Conservation (phyloP, 2,888 invertebrate genomes). For the Microplitis deprimator region DNA sequence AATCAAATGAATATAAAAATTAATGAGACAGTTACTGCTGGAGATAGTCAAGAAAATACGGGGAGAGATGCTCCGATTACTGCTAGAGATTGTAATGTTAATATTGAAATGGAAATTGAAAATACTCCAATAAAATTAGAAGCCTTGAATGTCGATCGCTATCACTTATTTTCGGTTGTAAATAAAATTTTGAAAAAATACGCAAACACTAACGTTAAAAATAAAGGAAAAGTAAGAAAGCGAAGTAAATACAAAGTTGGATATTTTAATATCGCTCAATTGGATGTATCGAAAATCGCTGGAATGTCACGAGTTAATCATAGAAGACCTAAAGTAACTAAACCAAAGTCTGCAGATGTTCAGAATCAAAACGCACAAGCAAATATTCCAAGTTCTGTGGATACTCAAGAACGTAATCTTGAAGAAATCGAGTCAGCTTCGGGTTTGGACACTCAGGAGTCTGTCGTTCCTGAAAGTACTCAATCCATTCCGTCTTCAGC, state of each 20-base stretch:
- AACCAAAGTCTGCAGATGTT: background rate
- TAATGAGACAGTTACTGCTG: background rate
- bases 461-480: no score
- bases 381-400: background rate
- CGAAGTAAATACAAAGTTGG: background rate
- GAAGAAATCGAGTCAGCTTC: no score
- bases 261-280: background rate
- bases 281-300: background rate
- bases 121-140: constrained; percentile 10
- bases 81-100: background rate
- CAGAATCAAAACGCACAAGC: background rate
- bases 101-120: background rate
- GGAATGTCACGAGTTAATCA: background rate
- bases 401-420: background rate
- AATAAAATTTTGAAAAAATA: constrained; percentile 24
- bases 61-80: background rate
- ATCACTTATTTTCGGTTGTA: constrained; percentile 16
- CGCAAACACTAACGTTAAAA: background rate
- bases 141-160: background rate
- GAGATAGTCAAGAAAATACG: background rate
- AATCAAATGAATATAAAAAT: background rate
- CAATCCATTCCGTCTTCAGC: no score
- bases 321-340: background rate
- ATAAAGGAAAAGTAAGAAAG: background rate
- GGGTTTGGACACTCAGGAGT: no score